Evolutionary conservation across 2,888 invertebrate species (phyloP), one percentile per base, ranked within the genome.

Genomic region (Zeuzera pyrina): DNA sequence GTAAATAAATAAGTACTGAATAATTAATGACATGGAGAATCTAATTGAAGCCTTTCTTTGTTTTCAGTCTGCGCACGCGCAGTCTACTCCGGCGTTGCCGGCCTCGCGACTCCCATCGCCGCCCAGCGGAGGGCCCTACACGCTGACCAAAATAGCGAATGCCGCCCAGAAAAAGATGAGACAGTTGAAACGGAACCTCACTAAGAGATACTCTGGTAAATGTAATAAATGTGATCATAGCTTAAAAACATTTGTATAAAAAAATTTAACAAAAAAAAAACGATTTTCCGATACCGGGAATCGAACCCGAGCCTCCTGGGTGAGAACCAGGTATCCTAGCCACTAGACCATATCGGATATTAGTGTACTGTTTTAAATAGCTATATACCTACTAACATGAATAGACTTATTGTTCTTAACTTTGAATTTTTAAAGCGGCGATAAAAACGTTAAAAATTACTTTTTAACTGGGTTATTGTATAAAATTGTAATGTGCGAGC

Each of bases 171-270:
- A 64, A 34, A 88, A 87, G 53, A 89, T 91, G 84, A 85, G 86
- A 36, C 87, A 88, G 50, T 83, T 91, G 41, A 87, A 88, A 50
- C 84, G 89, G 38, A 90, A 89, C 49, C 85, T 89, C 38, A 86
- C 87, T n/a, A 88, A 88, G 47, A 57, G 77, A 62, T 81, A 81
- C 42, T 68, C 76, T 16, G 81, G 84, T 84, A 36, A 53, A 55
- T 36, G 29, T 6, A 3, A 32, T 15, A 15, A 15, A 30, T 8
- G 11, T 22, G 31, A 7, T 11, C 4, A 22, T 24, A 15, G 24
- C n/a, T 2, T 2, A 3, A 23, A 11, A 29, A 16, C 10, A 30
- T 15, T 11, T 19, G 6, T 13, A 30, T 24, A 15, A n/a, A 27
- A 22, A 15, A 23, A 23, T 2, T 5, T 23, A 27, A 36, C 43